Evolutionary conservation across 2,113 vertebrate genomes (phyloP), one percentile per base, ranked within the genome.

Genomic region (Channa argus): DNA sequence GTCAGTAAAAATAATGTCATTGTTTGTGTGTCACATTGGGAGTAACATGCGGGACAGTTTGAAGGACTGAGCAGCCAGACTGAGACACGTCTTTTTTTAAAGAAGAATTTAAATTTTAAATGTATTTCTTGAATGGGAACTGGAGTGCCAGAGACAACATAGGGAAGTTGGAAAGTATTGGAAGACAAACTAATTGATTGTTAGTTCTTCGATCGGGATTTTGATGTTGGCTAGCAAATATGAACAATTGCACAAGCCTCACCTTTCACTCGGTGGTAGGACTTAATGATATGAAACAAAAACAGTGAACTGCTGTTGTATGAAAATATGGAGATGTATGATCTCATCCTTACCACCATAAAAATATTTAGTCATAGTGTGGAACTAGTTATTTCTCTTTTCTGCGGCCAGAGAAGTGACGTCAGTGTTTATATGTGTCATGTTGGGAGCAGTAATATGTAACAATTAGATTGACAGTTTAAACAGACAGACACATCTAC

Each of bases 151-250:
- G 38, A 8, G 45, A 47, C 52, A 44, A n/a, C 8, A 82, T 41
- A 34, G 58, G 69, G 89, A 91, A 88, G 87, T 73, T 13, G 71
- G 81, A 81, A 87, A 83, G 34, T 83, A 82, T 77, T 11, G 5
- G 56, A 8, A 51, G 10, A 73, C 38, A 45, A 5, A 78, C 2
- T 2, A 8, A 68, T 0, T 1, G 34, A 60, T 62, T 71, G 63
- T 46, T 39, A 3, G 3, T 55, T 3, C 12, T 44, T 56, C 8
- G 10, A 3, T 55, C 15, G 12, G 10, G 39, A 63, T 63, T 24
- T 13, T 13, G n/a, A 44, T 56, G 13, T 3, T 6, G 13, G 69
- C 45, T 63, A 58, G 49, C 24, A 24, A 24, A 24, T 73, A 58
- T 47, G 24, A 11, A 46, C n/a, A 58, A 43, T 24, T 10, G 9